Conservation (phyloP, 2,797 vertebrate species). For the Lithobates sylvaticus region DNA sequence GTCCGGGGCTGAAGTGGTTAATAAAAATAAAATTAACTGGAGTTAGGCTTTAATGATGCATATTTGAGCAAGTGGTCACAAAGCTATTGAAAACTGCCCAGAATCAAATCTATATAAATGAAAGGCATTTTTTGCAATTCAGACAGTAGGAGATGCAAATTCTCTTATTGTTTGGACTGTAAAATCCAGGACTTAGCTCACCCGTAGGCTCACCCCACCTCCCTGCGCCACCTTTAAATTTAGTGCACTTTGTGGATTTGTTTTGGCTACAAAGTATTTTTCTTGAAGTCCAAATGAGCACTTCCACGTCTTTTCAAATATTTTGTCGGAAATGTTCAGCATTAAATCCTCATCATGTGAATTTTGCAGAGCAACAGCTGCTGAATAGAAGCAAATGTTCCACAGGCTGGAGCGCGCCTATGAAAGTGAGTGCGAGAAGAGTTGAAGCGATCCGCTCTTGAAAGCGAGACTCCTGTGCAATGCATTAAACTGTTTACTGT, state of each 20-base stretch:
- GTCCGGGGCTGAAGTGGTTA: too few species aligned
- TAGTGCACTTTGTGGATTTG: conserved; percentile 58
- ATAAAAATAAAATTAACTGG: too few species aligned
- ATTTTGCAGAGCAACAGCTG: conserved; percentile 55
- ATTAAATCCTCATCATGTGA: conserved; percentile 60
- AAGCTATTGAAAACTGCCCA: not conserved
- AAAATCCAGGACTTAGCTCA: conserved; percentile 38
- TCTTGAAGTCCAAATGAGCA: conserved; percentile 58
- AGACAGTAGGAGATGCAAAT: conserved; percentile 56
- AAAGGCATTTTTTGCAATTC: conserved; percentile 45
- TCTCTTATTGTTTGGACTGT: conserved; percentile 51
- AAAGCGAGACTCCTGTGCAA: conserved; percentile 19
- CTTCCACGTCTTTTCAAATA: conserved; percentile 58
- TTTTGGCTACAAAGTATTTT: conserved; percentile 58
- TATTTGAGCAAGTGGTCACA: too few species aligned
- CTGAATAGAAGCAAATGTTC: conserved; percentile 55
- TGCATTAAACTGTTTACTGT: conserved; percentile 48
- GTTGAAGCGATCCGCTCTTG: conserved; percentile 11
- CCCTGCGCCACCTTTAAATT: conserved; percentile 27
- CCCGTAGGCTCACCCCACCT: conserved; percentile 1
- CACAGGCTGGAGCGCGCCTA: conserved; percentile 39
- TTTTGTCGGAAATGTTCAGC: conserved; percentile 59
- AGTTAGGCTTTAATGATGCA: too few species aligned
- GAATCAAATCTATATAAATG: conserved; percentile 22
- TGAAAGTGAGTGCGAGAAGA: not conserved